Base-by-base conservation (phyloP, 2,888 invertebrate genomes). In the Pristionchus fissidentatus region DNA sequence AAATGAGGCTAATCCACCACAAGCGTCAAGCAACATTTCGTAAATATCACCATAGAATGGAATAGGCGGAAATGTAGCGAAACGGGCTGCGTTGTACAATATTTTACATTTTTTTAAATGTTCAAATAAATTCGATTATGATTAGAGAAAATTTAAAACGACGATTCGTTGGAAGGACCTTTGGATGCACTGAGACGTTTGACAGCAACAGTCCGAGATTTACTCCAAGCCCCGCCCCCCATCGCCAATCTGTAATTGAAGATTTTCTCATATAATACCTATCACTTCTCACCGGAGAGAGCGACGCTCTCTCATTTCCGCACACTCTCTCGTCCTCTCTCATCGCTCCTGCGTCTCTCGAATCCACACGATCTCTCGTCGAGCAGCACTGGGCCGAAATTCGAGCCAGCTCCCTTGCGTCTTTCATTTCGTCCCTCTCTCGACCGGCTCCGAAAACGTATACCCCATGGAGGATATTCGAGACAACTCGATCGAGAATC, bases 181-280 rank as follows among this genome's bases (percentile, higher is more conserved):
- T n/a, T n/a, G n/a, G n/a, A n/a, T n/a, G n/a, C n/a, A n/a, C n/a
- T n/a, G n/a, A n/a, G n/a, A n/a, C n/a, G n/a, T n/a, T n/a, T n/a
- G n/a, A n/a, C n/a, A n/a, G n/a, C n/a, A n/a, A n/a, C n/a, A n/a
- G n/a, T n/a, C 66, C 38, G 66, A 66, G 66, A 66, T 66, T 66
- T 41, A 66, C n/a, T 66, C 22, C 5, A 38, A 38, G 22, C 75
- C 29, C 43, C 49, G 46, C 75, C 49, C 75, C 41, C 70, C 41
- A 10, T 19, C 13, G 29, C 75, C 75, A 43, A 46, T 75, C 75
- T 75, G 75, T 75, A 75, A 75, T 75, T 75, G 75, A 75, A 75
- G 43, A 46, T n/a, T 75, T 46, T 49, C 75, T 26, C 46, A 43
- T 75, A 75, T 75, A 75, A 46, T 49, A 75, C 75, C 75, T 75